Conservation (phyloP, 1,140 invertebrate species). For the honey bee (Apis mellifera) region DNA sequence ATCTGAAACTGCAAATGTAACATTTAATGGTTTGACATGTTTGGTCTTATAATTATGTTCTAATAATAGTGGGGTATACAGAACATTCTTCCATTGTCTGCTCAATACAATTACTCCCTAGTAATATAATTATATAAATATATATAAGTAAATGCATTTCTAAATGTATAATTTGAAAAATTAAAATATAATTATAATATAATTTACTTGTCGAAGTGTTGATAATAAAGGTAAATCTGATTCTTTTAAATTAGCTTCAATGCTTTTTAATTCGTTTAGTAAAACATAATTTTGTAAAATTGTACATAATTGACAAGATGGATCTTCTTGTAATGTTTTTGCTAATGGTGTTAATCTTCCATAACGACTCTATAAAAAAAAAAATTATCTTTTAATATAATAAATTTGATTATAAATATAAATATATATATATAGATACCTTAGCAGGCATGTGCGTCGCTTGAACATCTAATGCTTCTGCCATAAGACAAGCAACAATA, state of each 20-base stretch:
- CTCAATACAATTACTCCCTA: constrained; percentile 95
- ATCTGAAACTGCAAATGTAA: constrained; percentile 93
- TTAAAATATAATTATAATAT: constrained; percentile 27
- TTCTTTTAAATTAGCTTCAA: constrained; percentile 93
- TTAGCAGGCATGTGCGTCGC: constrained; percentile 92
- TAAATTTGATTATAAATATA: constrained; percentile 8
- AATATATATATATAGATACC: constrained; percentile 78
- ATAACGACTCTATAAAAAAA: constrained; percentile 90
- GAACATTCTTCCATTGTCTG: constrained; percentile 97
- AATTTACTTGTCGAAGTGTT: constrained; percentile 89
- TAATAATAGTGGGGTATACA: constrained; percentile 95
- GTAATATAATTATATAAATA: constrained; percentile 29
- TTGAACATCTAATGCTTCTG: constrained; percentile 93
- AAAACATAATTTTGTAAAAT: constrained; percentile 94
- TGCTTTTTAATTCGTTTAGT: constrained; percentile 86
- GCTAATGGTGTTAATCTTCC: constrained; percentile 93
- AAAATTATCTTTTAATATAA: constrained; percentile 19
- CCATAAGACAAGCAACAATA: constrained; percentile 96
- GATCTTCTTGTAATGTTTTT: constrained; percentile 96
- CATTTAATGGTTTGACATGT: constrained; percentile 90
- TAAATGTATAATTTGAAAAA: not conserved
- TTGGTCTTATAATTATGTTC: constrained; percentile 95
- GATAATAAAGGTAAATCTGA: constrained; percentile 92
- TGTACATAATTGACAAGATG: constrained; percentile 95
- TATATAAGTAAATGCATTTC: constrained; percentile 16